Conservation (phyloP, 2,888 invertebrate species). For the Drosophila atripex region DNA sequence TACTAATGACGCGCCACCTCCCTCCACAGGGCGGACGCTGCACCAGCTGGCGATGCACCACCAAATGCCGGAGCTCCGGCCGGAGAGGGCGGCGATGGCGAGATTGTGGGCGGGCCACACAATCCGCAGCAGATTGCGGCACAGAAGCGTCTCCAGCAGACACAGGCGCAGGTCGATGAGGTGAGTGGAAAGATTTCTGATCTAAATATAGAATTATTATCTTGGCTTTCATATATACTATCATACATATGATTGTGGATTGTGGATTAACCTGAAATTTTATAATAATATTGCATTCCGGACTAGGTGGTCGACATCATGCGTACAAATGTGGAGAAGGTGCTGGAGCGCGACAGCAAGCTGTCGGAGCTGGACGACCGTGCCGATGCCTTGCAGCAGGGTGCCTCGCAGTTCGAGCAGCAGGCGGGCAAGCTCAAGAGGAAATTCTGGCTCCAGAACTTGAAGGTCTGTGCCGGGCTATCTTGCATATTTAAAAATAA, state of each 20-base stretch:
- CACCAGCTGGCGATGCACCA: conserved; percentile 82
- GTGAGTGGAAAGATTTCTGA: conserved; percentile 75
- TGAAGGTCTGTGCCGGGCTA: conserved; percentile 87
- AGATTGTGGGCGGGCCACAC: conserved; percentile 93
- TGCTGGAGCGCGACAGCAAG: conserved; percentile 97
- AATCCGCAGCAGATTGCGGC: conserved; percentile 94
- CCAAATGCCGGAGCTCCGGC: conserved; percentile 87
- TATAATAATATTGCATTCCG: background rate
- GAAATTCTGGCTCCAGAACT: conserved; percentile 98
- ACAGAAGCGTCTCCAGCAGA: conserved; percentile 92
- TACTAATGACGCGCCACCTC: conserved; percentile 22
- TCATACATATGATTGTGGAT: background rate
- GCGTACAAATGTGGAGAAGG: conserved; percentile 98
- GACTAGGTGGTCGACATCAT: conserved; percentile 94
- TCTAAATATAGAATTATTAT: background rate
- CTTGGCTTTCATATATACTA: background rate
- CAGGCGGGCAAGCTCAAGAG: conserved; percentile 98
- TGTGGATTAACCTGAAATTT: too few species aligned
- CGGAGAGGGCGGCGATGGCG: conserved; percentile 88
- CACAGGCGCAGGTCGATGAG: conserved; percentile 94
- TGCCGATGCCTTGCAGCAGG: conserved; percentile 97
- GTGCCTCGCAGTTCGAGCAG: conserved; percentile 98
- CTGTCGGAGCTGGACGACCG: conserved; percentile 97
- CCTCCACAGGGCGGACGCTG: conserved; percentile 81
- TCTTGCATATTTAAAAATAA: background rate